Evolutionary conservation across 2,113 vertebrate species (phyloP).

Genomic region (Alaudala cheleensis): DNA sequence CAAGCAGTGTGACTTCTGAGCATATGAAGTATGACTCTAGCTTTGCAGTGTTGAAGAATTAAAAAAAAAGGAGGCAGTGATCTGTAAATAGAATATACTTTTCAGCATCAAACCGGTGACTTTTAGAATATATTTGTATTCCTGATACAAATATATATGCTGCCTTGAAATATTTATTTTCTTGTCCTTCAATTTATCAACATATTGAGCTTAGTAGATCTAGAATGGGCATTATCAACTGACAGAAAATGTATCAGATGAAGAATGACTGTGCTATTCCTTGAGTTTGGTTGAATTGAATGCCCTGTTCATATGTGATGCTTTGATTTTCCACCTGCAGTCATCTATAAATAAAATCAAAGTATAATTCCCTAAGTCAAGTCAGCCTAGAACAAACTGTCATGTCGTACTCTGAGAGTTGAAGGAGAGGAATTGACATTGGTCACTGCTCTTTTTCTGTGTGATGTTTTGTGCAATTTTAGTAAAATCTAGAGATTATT

Average conservation of each 20-base stretch:
- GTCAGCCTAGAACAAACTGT: background rate
- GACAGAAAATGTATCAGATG: background rate
- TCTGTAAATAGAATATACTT: background rate
- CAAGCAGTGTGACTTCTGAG: background rate
- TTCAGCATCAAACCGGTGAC: background rate
- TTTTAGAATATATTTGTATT: background rate
- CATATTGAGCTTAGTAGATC: background rate
- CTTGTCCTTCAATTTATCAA: background rate
- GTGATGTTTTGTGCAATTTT: background rate
- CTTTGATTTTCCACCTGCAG: background rate
- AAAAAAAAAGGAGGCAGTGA: background rate
- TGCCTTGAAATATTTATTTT: background rate
- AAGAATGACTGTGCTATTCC: background rate
- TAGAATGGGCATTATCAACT: background rate
- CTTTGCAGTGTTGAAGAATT: background rate
- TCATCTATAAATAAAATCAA: background rate
- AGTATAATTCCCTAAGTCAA: background rate
- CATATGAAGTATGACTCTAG: background rate
- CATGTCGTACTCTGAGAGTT: background rate
- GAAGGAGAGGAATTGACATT: background rate
- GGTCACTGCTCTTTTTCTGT: background rate
- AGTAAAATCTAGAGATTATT: background rate
- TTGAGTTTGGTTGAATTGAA: background rate
- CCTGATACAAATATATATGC: background rate
- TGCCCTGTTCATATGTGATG: background rate